These are phyloP conservation scores for Lipophrys pholis DNA, from an alignment of 2,113 vertebrate genomes.

Conservation along the genomic window DNA sequence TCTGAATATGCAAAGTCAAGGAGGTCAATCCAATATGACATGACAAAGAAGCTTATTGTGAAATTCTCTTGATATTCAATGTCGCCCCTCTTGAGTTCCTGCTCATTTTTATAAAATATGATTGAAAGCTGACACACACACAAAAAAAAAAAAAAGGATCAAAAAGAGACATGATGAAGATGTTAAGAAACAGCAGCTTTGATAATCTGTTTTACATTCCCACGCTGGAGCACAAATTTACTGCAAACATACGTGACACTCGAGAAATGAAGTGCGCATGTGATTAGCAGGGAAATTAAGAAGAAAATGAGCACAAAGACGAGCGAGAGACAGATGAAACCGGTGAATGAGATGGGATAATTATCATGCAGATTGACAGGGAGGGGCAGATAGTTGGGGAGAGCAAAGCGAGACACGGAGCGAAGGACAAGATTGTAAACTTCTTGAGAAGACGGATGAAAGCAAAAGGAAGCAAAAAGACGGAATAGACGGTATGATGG, in stretches of 20 bases:
- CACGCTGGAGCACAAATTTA: not conserved
- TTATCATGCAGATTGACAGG: constrained; percentile 21
- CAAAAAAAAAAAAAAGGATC: not conserved
- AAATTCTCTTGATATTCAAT: not conserved
- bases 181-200: not conserved
- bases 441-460: constrained; percentile 39
- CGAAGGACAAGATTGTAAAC: constrained; percentile 53
- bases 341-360: constrained; percentile 34
- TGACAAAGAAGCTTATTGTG: constrained; percentile 23
- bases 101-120: not conserved
- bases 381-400: not conserved
- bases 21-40: constrained; percentile 8
- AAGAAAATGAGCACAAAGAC: constrained; percentile 4
- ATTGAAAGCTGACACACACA: constrained; percentile 4
- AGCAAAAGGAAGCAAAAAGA: constrained; percentile 26
- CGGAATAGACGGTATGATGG: constrained; percentile 33
- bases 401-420: constrained; percentile 3
- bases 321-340: constrained; percentile 7
- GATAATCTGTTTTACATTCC: not conserved
- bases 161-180: not conserved
- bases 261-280: not conserved
- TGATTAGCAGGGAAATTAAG: constrained; percentile 9
- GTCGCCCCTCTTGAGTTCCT: not conserved
- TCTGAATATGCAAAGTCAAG: constrained; percentile 15
- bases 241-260: constrained; percentile 5